phyloP scores from a whole-genome alignment of 2,113 vertebrate genomes.

The Benitochromis conjunctus region DNA sequence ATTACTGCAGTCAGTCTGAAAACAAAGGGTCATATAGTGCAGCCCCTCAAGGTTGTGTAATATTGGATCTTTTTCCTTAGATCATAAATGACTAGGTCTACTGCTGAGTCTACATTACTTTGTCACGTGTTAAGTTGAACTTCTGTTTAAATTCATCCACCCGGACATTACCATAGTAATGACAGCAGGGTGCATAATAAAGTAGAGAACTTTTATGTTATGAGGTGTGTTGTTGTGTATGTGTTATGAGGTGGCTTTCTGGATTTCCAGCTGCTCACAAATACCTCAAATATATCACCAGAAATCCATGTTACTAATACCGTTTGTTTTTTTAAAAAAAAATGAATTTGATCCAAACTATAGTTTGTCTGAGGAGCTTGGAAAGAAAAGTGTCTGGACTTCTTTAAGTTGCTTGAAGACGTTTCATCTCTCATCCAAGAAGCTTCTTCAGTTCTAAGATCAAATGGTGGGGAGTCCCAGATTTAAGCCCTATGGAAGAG shows the following conservation, averaged over 20 bases:
- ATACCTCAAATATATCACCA: not conserved
- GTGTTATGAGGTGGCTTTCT: not conserved
- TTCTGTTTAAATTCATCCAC: not conserved
- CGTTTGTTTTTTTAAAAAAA: not conserved
- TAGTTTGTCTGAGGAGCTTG: no score
- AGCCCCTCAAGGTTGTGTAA: not conserved
- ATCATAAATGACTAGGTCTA: not conserved
- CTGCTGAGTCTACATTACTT: rapidly evolving
- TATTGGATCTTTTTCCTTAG: not conserved
- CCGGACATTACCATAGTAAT: not conserved
- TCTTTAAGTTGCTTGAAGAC: no score
- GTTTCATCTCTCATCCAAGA: no score
- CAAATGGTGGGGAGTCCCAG: no score
- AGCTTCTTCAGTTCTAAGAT: no score
- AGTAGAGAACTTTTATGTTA: rapidly evolving
- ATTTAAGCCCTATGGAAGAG: no score
- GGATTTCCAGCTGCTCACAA: not conserved
- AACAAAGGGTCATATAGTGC: not conserved
- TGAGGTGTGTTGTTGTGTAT: no score
- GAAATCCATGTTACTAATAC: not conserved
- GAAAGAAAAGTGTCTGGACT: no score
- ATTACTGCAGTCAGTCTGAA: not conserved
- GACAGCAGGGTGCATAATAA: not conserved
- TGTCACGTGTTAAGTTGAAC: not conserved
- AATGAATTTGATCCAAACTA: not conserved